A percentile compares a stretch with the other conserved stretches of the same genome.
Evolutionary conservation across 2,888 invertebrate genomes (phyloP).

Genomic region (Cryptosula pallasiana): DNA sequence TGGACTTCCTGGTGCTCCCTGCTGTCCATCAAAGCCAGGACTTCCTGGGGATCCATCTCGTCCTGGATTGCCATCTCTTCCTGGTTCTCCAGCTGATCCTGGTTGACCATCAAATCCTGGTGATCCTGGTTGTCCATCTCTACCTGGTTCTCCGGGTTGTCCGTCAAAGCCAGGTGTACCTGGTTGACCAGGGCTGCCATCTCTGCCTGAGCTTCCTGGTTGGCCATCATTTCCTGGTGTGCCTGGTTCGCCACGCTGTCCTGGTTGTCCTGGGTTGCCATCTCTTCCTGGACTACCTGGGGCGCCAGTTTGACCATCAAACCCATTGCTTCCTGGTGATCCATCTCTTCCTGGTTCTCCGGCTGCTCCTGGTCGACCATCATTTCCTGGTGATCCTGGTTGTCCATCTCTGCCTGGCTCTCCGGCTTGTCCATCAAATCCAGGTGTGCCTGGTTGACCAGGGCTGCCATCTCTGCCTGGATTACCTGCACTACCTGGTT

Average conservation of each 20-base stretch:
- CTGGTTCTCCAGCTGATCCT: conserved; percentile 7
- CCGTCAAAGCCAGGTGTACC: conserved; percentile 9
- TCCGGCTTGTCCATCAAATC: not conserved
- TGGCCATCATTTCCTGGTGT: not conserved
- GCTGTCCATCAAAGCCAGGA: conserved; percentile 15
- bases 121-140: conserved; percentile 18
- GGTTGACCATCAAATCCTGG: not conserved
- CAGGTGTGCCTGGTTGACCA: not conserved
- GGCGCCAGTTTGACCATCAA: conserved; percentile 17
- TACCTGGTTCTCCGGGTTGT: not conserved
- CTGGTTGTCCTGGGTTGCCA: not conserved
- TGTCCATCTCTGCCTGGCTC: not conserved
- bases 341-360: not conserved
- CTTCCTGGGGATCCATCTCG: conserved; percentile 19
- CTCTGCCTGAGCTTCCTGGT: not conserved
- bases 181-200: not conserved
- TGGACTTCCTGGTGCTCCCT: not conserved
- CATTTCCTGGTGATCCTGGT: not conserved
- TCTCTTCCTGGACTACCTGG: not conserved
- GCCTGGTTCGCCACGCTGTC: not conserved
- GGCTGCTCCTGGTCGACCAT: not conserved
- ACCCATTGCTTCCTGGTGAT: conserved; percentile 7
- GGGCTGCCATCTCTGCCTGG: not conserved
- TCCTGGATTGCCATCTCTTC: not conserved
- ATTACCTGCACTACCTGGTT: not conserved